Evolutionary conservation across 1,140 invertebrate genomes (phyloP).

Genomic region (Pentalonia nigronervosa): DNA sequence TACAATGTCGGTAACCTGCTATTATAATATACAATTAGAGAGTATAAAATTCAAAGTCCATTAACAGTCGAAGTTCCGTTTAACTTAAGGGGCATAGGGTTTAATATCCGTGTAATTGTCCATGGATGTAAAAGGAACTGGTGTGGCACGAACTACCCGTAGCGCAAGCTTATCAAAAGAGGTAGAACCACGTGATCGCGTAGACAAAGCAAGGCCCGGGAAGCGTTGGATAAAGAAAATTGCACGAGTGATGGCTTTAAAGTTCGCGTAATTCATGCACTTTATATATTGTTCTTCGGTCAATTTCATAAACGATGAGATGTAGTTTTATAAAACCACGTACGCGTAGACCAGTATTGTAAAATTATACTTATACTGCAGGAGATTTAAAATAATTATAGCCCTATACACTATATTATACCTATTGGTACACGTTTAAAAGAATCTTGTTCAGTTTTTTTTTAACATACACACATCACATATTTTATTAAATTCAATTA

Average conservation of each 20-base stretch:
- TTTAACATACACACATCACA: not conserved
- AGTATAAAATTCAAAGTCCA: slow-evolving; percentile 52
- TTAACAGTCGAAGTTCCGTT: slow-evolving; percentile 52
- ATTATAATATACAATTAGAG: slow-evolving; percentile 48
- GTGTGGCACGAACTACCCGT: not conserved
- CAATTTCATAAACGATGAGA: not conserved
- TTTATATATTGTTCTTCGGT: not conserved
- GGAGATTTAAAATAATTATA: not conserved
- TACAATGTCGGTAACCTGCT: not conserved
- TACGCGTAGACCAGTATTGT: not conserved
- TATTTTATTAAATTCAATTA: not conserved
- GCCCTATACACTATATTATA: no score
- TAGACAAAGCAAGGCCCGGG: not conserved
- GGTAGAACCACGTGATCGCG: not conserved
- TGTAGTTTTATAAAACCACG: not conserved
- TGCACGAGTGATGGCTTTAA: not conserved
- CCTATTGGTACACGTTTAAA: not conserved
- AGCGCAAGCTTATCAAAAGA: slow-evolving; percentile 20
- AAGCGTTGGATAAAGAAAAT: not conserved
- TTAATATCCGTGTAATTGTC: slow-evolving; percentile 48
- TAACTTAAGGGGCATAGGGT: not conserved
- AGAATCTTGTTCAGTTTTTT: not conserved
- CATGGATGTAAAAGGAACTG: not conserved
- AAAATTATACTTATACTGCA: not conserved
- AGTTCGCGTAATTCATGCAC: not conserved